Base-by-base conservation (phyloP, 2,797 vertebrate species). In the Galago senegalensis region DNA sequence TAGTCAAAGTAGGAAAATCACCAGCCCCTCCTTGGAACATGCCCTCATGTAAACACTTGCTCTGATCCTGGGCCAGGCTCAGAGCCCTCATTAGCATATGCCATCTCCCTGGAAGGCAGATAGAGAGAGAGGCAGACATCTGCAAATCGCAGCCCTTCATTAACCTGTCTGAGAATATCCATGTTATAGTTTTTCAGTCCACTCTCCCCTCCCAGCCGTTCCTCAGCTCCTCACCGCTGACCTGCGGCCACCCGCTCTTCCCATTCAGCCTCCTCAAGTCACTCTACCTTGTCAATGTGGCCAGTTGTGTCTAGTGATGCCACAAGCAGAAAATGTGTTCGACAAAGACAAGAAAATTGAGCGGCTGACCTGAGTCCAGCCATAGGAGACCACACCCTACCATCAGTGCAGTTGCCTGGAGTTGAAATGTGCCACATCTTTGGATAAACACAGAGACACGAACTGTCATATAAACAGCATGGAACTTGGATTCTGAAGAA, bases 151-250 rank as follows among this genome's bases (percentile, higher is more conserved):
- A 91, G 73, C 60, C 89, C 91, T 95, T 95, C 93, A 95, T 94
- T 97, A 96, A 56, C 86, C 70, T 95, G 95, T 96, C 88, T 95
- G 60, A 53, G 43, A 82, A 89, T 94, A 92, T 27, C 92, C 96
- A 98, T 0, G 1, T 93, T 61, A 89, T n/a, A 93, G 91, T 96
- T 97, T 96, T 93, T 94, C 46, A 94, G 90, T 94, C 95, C 93
- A 89, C 85, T 92, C 73, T 96, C 75, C 73, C 85, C 29, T 34
- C 29, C 29, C 61, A 12, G 4, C 21, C 81, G 87, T 91, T 90
- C 65, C 34, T 43, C 37, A 17, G 49, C 40, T 69, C 69, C 92
- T 92, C 58, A 27, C 60, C 91, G 46, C 46, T 91, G 92, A 96
- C 67, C 88, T 77, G 17, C 43, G 37, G 82, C 18, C 43, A 73